A percentile compares a stretch with the other conserved stretches of the same genome.
Evolutionary conservation across 2,888 invertebrate genomes (phyloP).

Genomic region (Pedicia rivosa): DNA sequence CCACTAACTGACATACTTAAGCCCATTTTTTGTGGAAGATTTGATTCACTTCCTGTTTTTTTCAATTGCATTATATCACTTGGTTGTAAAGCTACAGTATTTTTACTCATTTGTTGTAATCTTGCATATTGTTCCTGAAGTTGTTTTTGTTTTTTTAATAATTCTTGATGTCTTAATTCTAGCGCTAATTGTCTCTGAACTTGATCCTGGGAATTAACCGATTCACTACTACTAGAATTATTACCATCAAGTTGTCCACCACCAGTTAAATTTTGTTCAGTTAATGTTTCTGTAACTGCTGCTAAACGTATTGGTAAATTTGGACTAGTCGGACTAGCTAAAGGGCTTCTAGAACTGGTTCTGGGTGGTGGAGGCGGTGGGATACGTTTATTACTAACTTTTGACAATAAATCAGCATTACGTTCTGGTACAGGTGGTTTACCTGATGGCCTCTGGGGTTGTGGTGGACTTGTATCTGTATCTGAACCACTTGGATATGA

Average conservation of each 20-base stretch:
- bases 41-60: slow-evolving; percentile 79
- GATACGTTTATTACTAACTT: slow-evolving; percentile 57
- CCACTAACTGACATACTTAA: slow-evolving; percentile 36
- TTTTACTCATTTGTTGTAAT: slow-evolving; percentile 71
- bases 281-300: slow-evolving; percentile 23
- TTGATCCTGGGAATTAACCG: slow-evolving; percentile 58
- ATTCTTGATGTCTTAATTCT: slow-evolving; percentile 77
- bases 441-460: slow-evolving; percentile 41
- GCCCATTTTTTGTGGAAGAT: slow-evolving; percentile 69
- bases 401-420: slow-evolving; percentile 57
- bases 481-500: slow-evolving; percentile 79
- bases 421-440: slow-evolving; percentile 75
- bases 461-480: slow-evolving; percentile 60
- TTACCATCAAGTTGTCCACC: slow-evolving; percentile 25
- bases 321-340: slow-evolving; percentile 69
- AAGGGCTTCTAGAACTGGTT: slow-evolving; percentile 73
- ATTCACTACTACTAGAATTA: slow-evolving; percentile 59
- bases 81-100: slow-evolving; percentile 47
- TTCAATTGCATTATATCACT: slow-evolving; percentile 44
- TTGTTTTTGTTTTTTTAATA: slow-evolving; percentile 72
- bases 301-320: slow-evolving; percentile 43
- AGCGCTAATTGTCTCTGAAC: slow-evolving; percentile 56
- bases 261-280: slow-evolving; percentile 8
- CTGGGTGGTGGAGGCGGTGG: slow-evolving; percentile 89
- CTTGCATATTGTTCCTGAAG: slow-evolving; percentile 85